Base-by-base conservation (phyloP, 2,797 vertebrate genomes). In the Dicrostonyx torquatus region DNA sequence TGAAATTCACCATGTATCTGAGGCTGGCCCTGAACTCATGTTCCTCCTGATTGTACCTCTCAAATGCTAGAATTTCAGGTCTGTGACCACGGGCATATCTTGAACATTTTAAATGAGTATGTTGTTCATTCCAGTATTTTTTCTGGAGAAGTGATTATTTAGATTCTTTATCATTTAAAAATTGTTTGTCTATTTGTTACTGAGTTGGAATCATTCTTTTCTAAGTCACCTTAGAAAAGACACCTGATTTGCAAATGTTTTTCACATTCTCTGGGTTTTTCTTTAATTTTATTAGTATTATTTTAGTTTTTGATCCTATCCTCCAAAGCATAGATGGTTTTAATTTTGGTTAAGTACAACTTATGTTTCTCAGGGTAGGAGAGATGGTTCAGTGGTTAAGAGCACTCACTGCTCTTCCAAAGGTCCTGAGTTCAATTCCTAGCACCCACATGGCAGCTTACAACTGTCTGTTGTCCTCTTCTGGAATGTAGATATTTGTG, bases 111-210 rank as follows among this genome's bases (percentile, higher is more conserved):
- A 84, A 66, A 79, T 91, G 13, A 80, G 15, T 78, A 43, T 87
- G 15, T 79, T 89, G 62, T 37, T 50, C 45, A 82, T 87, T 87
- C 64, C 55, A 58, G 34, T 94, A 1, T 87, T 50, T 94, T 86
- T 40, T 90, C 66, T 68, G 40, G 20, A 93, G 60, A 79, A 84
- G 14, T 79, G 13, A 53, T 88, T 80, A 45, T 88, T 70, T 60
- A 76, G 29, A 55, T 84, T 88, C 26, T 66, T 90, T 85, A 31
- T 64, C 31, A 73, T 55, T 88, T 93, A 75, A 84, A 89, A 66
- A 86, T 14, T 85, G 12, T 68, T 20, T 89, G 17, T 40, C n/a
- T 90, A 84, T 88, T 22, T 58, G 55, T 58, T 87, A 80, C 14
- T 85, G n/a, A 62, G 11, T 79, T 93, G 0, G 82, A 79, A 79